These are phyloP conservation scores for Ahaetulla prasina DNA, from an alignment of 2,113 vertebrate species.

Conservation along the genomic window DNA sequence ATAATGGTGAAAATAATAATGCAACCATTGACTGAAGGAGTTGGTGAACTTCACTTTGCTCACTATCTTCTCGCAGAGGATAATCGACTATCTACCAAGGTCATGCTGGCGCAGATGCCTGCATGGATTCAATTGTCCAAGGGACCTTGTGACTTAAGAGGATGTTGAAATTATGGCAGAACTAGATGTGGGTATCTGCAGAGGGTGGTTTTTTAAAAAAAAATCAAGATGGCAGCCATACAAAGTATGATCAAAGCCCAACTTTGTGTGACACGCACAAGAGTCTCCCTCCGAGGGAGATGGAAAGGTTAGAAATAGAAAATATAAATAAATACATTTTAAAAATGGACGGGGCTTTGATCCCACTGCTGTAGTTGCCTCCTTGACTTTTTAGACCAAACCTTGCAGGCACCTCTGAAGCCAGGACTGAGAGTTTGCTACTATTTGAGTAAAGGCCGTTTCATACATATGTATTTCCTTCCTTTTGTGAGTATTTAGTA, in stretches of 20 bases:
- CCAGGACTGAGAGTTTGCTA: not conserved
- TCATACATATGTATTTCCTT: not conserved
- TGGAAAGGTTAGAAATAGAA: too few relatives aligned
- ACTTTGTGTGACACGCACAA: not conserved
- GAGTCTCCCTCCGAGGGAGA: too few relatives aligned
- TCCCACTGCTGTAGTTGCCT: not conserved
- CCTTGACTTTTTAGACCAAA: not conserved
- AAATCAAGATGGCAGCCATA: not conserved
- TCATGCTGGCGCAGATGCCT: not conserved
- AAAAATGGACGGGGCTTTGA: not conserved
- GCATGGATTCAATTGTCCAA: not conserved
- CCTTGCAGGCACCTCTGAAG: not conserved
- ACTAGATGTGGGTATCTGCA: not conserved
- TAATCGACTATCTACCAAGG: not conserved
- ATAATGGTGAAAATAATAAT: too few relatives aligned
- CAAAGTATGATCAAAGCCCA: not conserved
- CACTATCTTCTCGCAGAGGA: not conserved
- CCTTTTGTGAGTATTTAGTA: not conserved
- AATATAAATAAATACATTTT: too few relatives aligned
- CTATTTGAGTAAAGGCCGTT: not conserved
- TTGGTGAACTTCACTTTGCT: not conserved
- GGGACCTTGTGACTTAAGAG: not conserved
- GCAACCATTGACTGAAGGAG: too few relatives aligned
- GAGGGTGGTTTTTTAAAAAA: not conserved
- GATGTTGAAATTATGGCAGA: not conserved